Evolutionary conservation across 2,797 vertebrate genomes (phyloP).

Genomic region (Takifugu rubripes): DNA sequence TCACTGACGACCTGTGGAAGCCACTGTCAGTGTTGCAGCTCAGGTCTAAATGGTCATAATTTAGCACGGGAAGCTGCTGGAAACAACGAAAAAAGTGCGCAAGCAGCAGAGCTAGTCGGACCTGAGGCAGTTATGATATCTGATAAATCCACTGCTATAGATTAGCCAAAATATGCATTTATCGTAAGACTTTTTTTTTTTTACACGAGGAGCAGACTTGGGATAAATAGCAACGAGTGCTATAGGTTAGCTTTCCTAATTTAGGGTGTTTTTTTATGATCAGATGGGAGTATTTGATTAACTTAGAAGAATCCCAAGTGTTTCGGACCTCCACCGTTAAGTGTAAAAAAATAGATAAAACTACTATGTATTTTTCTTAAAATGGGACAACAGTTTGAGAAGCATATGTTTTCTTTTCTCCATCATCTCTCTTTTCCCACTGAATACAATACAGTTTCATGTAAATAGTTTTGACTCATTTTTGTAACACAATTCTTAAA

Average conservation of each 20-base stretch:
- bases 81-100: slow-evolving; percentile 30
- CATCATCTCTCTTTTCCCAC: slow-evolving; percentile 1
- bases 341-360: slow-evolving; percentile 79
- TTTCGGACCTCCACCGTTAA: slow-evolving; percentile 46
- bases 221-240: slow-evolving; percentile 13
- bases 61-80: slow-evolving; percentile 27
- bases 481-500: slow-evolving; percentile 73
- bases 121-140: slow-evolving; percentile 51
- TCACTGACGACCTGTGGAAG: too few relatives aligned
- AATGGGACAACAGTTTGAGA: slow-evolving; percentile 62
- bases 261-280: slow-evolving; percentile 28
- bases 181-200: slow-evolving; percentile 1
- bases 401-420: slow-evolving; percentile 2
- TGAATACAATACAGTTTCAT: slow-evolving; percentile 64
- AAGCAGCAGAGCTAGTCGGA: slow-evolving; percentile 42
- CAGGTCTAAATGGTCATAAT: slow-evolving; percentile 27
- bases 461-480: slow-evolving; percentile 74
- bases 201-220: background rate
- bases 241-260: slow-evolving; percentile 20
- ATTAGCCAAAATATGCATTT: background rate
- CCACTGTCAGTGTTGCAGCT: slow-evolving; percentile 22
- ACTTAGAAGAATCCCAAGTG: slow-evolving; percentile 49
- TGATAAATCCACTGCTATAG: slow-evolving; percentile 8
- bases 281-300: slow-evolving; percentile 45
- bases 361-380: slow-evolving; percentile 65